Conservation (phyloP, 2,888 invertebrate species). For the Mycogona germanica region DNA sequence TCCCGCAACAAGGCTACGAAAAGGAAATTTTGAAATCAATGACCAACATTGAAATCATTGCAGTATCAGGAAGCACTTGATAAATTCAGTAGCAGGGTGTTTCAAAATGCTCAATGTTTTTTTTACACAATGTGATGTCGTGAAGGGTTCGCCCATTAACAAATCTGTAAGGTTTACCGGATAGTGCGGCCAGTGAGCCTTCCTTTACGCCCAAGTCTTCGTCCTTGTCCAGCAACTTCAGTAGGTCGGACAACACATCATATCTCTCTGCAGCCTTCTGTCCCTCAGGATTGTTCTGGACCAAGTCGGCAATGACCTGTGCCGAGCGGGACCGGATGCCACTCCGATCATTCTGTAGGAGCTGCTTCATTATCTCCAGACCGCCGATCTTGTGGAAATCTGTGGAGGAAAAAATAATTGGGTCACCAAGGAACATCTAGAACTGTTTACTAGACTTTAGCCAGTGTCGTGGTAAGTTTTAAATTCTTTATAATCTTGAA, state of each 20-base stretch:
- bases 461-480: too few species aligned
- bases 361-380: slow-evolving; percentile 53
- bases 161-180: too few species aligned
- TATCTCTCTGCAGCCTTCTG: slow-evolving; percentile 51
- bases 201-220: slow-evolving; percentile 43
- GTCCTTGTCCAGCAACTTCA: slow-evolving; percentile 47
- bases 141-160: too few species aligned
- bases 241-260: slow-evolving; percentile 49
- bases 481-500: too few species aligned
- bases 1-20: slow-evolving; percentile 51
- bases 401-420: slow-evolving; percentile 29
- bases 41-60: too few species aligned
- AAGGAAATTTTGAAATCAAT: background rate
- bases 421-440: background rate
- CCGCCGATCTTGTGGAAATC: slow-evolving; percentile 79
- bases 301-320: slow-evolving; percentile 58
- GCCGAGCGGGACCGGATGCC: slow-evolving; percentile 51
- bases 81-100: too few species aligned
- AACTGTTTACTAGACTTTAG: too few species aligned
- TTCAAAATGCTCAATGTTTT: too few species aligned
- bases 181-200: slow-evolving; percentile 64
- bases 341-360: slow-evolving; percentile 48
- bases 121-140: too few species aligned
- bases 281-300: slow-evolving; percentile 76
- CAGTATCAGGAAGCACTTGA: too few species aligned